Conservation (phyloP, 2,888 invertebrate genomes). For the Slavum lentiscoides region DNA sequence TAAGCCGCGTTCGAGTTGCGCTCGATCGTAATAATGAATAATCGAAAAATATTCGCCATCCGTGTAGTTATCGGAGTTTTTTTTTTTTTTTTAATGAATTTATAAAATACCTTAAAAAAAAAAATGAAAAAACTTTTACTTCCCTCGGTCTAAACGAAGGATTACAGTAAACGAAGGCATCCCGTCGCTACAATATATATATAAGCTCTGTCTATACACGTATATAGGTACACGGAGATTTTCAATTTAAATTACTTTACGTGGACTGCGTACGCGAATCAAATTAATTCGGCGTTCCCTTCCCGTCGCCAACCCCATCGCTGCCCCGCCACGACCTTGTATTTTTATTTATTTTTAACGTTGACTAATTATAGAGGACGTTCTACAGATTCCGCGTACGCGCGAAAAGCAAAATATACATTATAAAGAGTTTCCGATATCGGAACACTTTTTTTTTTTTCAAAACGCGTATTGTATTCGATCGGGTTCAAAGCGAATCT, state of each 20-base stretch:
- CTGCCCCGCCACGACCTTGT: too few relatives aligned
- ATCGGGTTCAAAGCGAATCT: constrained; percentile 2
- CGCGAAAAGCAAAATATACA: too few relatives aligned
- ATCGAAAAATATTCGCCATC: not conserved
- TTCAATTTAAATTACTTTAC: constrained; percentile 45
- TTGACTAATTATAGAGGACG: not conserved
- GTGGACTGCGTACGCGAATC: constrained; percentile 33
- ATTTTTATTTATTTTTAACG: not conserved
- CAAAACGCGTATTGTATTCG: not conserved
- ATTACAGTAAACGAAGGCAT: constrained; percentile 29
- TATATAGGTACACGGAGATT: constrained; percentile 15
- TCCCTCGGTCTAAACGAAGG: constrained; percentile 13
- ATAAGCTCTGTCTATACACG: not conserved
- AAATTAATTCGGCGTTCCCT: constrained; percentile 37
- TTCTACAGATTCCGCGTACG: not conserved
- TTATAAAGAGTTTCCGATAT: not conserved
- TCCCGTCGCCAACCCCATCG: not conserved
- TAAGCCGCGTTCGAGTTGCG: too few relatives aligned
- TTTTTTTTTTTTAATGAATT: not conserved
- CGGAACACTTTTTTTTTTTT: constrained; percentile 17
- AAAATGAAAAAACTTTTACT: constrained; percentile 15
- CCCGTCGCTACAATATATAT: too few relatives aligned
- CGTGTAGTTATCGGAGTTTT: too few relatives aligned
- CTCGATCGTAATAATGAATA: not conserved
- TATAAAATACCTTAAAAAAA: constrained; percentile 15